A percentile compares a stretch with the other conserved stretches of the same genome.
Evolutionary conservation across 2,888 invertebrate species (phyloP).

Genomic region (Agriopis marginaria): DNA sequence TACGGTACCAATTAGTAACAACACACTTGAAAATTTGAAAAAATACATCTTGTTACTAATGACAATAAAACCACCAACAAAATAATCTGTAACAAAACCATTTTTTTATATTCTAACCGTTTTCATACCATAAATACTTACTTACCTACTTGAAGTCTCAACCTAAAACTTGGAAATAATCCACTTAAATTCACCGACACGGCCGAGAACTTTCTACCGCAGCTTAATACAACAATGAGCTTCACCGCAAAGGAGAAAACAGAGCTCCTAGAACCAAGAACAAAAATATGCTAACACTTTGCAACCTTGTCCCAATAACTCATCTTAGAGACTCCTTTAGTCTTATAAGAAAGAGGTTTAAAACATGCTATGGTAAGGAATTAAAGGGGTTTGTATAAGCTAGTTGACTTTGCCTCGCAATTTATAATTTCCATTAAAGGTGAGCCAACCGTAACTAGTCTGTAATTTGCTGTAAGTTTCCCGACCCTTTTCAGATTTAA

Average conservation of each 20-base stretch:
- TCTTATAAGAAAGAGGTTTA: not conserved
- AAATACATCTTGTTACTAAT: not conserved
- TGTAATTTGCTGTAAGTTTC: slow-evolving; percentile 46
- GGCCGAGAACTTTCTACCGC: slow-evolving; percentile 62
- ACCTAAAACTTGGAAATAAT: slow-evolving; percentile 65
- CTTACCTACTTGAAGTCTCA: slow-evolving; percentile 42
- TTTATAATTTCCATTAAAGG: slow-evolving; percentile 49
- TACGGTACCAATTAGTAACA: not conserved
- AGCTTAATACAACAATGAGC: slow-evolving; percentile 72
- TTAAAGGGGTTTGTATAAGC: slow-evolving; percentile 3
- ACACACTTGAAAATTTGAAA: not conserved
- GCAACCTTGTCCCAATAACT: slow-evolving; percentile 23
- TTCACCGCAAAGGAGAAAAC: slow-evolving; percentile 55
- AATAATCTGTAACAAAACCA: not conserved
- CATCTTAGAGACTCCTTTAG: not conserved
- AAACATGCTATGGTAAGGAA: slow-evolving; percentile 8
- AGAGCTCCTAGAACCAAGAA: slow-evolving; percentile 23
- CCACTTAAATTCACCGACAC: slow-evolving; percentile 73
- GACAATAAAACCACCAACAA: not conserved
- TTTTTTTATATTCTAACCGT: not conserved
- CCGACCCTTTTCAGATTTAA: slow-evolving; percentile 45
- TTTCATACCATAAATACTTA: slow-evolving; percentile 36
- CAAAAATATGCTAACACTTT: slow-evolving; percentile 9
- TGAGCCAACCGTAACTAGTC: slow-evolving; percentile 46
- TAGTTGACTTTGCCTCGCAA: slow-evolving; percentile 36